Conservation (phyloP, 1,140 invertebrate species). For the Monomorium pharaonis region DNA sequence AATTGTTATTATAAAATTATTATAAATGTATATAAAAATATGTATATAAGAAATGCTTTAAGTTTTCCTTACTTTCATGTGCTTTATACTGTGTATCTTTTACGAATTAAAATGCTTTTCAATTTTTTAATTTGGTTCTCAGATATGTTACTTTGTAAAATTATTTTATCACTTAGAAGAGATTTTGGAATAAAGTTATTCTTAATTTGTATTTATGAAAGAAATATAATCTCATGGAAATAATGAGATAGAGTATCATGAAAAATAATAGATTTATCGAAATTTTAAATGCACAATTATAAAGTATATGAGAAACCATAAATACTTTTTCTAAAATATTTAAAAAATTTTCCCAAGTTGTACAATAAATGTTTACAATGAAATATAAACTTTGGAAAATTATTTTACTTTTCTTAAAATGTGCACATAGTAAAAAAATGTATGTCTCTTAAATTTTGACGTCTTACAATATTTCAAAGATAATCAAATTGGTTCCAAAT, state of each 20-base stretch:
- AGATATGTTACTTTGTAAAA: too few species aligned
- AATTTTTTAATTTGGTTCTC: too few species aligned
- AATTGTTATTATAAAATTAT: not conserved
- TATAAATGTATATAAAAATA: too few species aligned
- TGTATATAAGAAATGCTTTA: too few species aligned
- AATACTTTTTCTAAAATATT: not conserved
- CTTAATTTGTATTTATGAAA: too few species aligned
- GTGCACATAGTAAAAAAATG: not conserved
- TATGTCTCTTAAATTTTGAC: not conserved
- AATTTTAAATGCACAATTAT: not conserved
- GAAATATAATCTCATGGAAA: too few species aligned
- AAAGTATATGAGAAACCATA: not conserved
- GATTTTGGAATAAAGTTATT: too few species aligned
- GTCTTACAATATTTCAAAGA: not conserved
- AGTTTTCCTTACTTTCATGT: too few species aligned
- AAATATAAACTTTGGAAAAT: not conserved
- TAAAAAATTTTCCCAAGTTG: not conserved
- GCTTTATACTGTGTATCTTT: too few species aligned
- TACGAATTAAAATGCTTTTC: too few species aligned
- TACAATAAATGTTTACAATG: not conserved
- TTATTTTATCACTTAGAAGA: too few species aligned
- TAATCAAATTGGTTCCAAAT: not conserved
- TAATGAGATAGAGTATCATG: not conserved
- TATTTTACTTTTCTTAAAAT: not conserved
- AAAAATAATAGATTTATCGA: not conserved